phyloP scores from a whole-genome alignment of 2,888 invertebrate genomes.

The Cephus runcator region DNA sequence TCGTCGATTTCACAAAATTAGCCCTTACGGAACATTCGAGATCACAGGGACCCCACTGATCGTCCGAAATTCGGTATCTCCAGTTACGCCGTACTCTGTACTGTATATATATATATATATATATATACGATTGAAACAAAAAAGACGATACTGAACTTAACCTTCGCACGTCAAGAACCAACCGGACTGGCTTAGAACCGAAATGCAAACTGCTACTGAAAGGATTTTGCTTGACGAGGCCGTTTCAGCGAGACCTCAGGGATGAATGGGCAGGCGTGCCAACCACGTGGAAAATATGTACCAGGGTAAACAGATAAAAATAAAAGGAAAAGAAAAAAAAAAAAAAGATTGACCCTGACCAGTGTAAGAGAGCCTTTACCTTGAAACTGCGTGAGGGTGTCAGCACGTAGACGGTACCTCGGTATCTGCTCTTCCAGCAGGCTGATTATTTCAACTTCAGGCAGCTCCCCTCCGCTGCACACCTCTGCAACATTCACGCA shows the following conservation, averaged over 20 bases:
- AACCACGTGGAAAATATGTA: background rate
- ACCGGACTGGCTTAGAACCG: background rate
- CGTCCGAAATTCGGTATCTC: too few relatives aligned
- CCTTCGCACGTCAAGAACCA: background rate
- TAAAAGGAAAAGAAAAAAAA: background rate
- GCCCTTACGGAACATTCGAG: too few relatives aligned
- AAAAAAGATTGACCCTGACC: background rate
- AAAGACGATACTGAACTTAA: background rate
- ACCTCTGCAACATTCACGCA: conserved; percentile 77
- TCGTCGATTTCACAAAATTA: background rate
- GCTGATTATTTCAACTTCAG: conserved; percentile 96
- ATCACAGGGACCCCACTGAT: too few relatives aligned
- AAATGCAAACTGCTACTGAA: background rate
- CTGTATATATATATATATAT: too few relatives aligned
- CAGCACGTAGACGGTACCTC: conserved; percentile 91
- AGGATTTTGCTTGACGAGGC: background rate
- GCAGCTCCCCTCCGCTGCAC: conserved; percentile 91
- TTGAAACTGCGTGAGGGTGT: conserved; percentile 91
- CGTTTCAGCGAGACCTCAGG: background rate
- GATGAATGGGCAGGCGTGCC: background rate
- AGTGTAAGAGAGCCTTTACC: conserved; percentile 69
- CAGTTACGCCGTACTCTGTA: too few relatives aligned
- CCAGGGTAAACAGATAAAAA: conserved; percentile 4
- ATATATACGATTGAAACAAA: background rate
- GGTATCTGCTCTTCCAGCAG: conserved; percentile 95